Percentiles rank a stretch among this genome's conserved stretches.
Conservation (phyloP, 2,113 vertebrate genomes). For the Mirounga angustirostris region DNA sequence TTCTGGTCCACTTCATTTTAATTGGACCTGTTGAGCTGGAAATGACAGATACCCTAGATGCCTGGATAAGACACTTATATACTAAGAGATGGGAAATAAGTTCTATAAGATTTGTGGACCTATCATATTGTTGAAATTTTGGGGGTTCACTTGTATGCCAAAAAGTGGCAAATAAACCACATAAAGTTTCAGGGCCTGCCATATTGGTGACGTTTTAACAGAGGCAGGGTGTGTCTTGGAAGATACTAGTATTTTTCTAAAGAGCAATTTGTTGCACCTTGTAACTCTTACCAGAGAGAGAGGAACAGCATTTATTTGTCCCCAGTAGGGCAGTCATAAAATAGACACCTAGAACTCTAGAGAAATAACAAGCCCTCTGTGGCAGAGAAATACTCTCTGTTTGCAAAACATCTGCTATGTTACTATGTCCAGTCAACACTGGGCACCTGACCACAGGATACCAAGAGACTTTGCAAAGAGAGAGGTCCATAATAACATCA, state of each 20-base stretch:
- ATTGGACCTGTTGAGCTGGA: not conserved
- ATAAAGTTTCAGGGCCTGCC: not conserved
- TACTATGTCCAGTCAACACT: not conserved
- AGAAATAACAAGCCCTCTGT: not conserved
- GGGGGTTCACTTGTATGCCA: not conserved
- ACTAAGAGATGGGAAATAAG: not conserved
- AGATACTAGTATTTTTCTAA: not conserved
- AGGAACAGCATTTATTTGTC: not conserved
- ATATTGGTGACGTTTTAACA: not conserved
- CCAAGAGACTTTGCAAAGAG: constrained; percentile 6
- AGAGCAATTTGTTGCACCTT: not conserved
- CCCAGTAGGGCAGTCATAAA: not conserved
- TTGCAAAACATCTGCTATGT: not conserved
- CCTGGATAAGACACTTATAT: not conserved
- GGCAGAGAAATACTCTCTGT: not conserved
- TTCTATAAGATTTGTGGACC: not conserved
- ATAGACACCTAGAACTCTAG: not conserved
- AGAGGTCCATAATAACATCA: not conserved
- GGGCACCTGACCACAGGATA: not conserved
- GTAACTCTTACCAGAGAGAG: not conserved
- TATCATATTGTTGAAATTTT: not conserved
- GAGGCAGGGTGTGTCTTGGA: not conserved
- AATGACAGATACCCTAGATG: not conserved
- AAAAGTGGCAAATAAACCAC: not conserved
- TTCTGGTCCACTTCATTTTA: not conserved